These are phyloP conservation scores for Neosilurus hyrtlii DNA, from an alignment of 2,797 vertebrate genomes.

Conservation along the genomic window DNA sequence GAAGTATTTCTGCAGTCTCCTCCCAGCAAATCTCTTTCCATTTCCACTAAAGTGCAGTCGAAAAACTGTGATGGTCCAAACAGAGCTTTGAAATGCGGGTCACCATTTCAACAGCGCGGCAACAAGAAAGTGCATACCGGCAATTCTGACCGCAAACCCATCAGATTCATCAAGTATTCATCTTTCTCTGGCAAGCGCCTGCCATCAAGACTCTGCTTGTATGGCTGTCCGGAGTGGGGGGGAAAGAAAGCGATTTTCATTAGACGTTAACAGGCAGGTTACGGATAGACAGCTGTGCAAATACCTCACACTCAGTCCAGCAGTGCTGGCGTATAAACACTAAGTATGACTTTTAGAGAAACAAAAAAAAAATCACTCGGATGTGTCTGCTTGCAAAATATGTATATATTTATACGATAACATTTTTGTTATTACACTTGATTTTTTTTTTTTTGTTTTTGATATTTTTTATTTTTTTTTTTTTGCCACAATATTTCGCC, in stretches of 20 bases:
- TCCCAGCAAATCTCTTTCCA: neutral
- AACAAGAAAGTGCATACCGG: constrained; percentile 21
- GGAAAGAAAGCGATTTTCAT: constrained; percentile 45
- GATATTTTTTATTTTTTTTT: constrained; percentile 37
- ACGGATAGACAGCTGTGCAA: constrained; percentile 52
- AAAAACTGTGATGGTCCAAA: constrained; percentile 23
- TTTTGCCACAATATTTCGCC: constrained; percentile 56
- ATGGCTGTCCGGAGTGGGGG: constrained; percentile 33
- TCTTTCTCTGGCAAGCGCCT: constrained; percentile 45
- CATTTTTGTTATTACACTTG: constrained; percentile 56
- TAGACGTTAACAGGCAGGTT: constrained; percentile 54
- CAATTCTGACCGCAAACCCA: constrained; percentile 19
- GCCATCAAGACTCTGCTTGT: constrained; percentile 40
- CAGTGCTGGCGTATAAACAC: constrained; percentile 63
- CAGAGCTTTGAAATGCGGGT: constrained; percentile 52
- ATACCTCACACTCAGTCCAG: constrained; percentile 63
- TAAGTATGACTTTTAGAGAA: constrained; percentile 59
- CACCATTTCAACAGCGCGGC: constrained; percentile 53
- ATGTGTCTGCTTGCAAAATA: constrained; percentile 60
- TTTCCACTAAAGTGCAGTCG: constrained; percentile 26
- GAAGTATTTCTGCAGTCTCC: constrained; percentile 62
- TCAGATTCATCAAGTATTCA: constrained; percentile 37
- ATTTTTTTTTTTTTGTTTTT: constrained; percentile 40
- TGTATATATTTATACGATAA: constrained; percentile 58
- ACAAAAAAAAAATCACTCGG: constrained; percentile 51